Conservation (phyloP, 2,113 vertebrate genomes). For the Otus sunia region DNA sequence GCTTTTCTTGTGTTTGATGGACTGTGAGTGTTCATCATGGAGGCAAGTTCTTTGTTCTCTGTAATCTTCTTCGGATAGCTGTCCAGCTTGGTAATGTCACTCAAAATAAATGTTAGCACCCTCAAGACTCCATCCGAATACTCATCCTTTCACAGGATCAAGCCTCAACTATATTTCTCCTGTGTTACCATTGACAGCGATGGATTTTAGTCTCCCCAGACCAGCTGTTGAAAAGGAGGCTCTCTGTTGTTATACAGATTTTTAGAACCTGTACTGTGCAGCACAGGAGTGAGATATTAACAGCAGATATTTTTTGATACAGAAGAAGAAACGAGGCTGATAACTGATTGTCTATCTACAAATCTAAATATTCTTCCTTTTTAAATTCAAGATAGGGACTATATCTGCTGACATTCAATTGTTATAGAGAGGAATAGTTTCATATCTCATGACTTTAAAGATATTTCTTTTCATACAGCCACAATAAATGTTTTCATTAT, state of each 20-base stretch:
- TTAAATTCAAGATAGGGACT: not conserved
- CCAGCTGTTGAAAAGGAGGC: not conserved
- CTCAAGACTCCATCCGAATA: not conserved
- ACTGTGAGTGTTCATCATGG: not conserved
- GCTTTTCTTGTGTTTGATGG: not conserved
- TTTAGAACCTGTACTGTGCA: not conserved
- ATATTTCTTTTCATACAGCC: not conserved
- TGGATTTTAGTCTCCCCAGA: not conserved
- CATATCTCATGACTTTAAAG: not conserved
- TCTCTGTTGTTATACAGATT: not conserved
- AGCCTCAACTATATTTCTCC: not conserved
- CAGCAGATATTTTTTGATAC: not conserved
- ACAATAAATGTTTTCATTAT: not conserved
- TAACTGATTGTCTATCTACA: not conserved
- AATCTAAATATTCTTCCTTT: not conserved
- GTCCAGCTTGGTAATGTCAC: not conserved
- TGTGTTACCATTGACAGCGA: not conserved
- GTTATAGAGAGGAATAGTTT: not conserved
- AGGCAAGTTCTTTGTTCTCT: not conserved
- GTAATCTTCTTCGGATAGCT: not conserved
- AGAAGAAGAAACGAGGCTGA: not conserved
- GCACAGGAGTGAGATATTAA: not conserved
- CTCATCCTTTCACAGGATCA: not conserved
- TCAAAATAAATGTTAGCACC: not conserved
- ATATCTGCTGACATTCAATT: not conserved